Evolutionary conservation across 1,140 invertebrate genomes (phyloP), one percentile per base, ranked within the genome.

Genomic region (Nomia melanderi): DNA sequence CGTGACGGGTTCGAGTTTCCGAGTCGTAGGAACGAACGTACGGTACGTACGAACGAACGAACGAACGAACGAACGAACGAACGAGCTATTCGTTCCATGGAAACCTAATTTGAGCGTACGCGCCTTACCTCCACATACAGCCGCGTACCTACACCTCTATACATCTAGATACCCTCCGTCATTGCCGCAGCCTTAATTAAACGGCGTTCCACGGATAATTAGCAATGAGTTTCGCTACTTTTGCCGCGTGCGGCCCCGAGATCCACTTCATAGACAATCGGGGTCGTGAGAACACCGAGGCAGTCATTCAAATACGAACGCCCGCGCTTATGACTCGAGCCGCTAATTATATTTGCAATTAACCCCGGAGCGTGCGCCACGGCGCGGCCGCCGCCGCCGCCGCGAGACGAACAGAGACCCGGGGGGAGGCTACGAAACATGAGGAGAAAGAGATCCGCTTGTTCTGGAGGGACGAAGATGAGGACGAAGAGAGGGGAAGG

Each of bases 261-360:
- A 88, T 88, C 79, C 86, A 84, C 85, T 88, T 88, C 74, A 82
- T 85, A 88, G 87, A 89, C 87, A 89, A 88, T 88, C 86, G 82
- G 79, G 86, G 82, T 87, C 86, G 88, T 89, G 88, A 89, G 87
- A 88, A 89, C 86, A 81, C 76, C 79, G 69, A 75, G 78, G 81
- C 83, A 85, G 87, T 88, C 84, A 88, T 84, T 87, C 81, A 86
- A 85, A 85, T 86, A 86, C 88, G 84, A 87, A 84, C 84, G 80
- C 71, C 56, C 66, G 71, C 86, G 85, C 85, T 88, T 88, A 88
- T 86, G 80, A 86, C 82, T 87, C 80, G 78, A 88, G 84, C 82
- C 80, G 86, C 85, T 88, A 88, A 88, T 88, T 88, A 88, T 88
- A 86, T 88, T 88, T 88, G 86, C 86, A 88, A 88, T 88, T 88